A percentile compares a stretch with the other conserved stretches of the same genome.
Conservation (phyloP, 2,797 vertebrate species). For the Typhlichthys subterraneus region DNA sequence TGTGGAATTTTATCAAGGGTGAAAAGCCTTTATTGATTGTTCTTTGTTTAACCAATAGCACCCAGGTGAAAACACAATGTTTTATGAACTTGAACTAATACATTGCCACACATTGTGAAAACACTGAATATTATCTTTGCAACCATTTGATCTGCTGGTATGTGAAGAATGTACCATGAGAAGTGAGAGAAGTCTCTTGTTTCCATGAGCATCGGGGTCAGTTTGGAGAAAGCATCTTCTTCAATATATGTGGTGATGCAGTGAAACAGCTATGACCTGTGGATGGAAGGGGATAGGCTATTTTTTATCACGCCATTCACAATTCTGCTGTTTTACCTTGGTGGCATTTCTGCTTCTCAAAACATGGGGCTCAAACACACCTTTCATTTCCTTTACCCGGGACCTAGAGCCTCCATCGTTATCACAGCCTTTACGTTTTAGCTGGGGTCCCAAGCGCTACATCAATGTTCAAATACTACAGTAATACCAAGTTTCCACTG, state of each 20-base stretch:
- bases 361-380: constrained; percentile 40
- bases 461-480: constrained; percentile 43
- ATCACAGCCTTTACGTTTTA: constrained; percentile 57
- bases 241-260: constrained; percentile 41
- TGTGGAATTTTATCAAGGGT: constrained; percentile 54
- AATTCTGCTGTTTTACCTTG: constrained; percentile 49
- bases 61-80: constrained; percentile 4
- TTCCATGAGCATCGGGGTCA: constrained; percentile 65
- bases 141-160: constrained; percentile 42
- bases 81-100: constrained; percentile 3
- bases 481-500: constrained; percentile 52
- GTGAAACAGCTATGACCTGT: constrained; percentile 39
- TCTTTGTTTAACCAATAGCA: constrained; percentile 15
- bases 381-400: constrained; percentile 20
- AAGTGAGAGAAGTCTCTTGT: constrained; percentile 49
- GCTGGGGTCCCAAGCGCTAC: constrained; percentile 33
- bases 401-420: constrained; percentile 45
- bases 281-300: constrained; percentile 33
- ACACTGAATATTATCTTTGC: constrained; percentile 19
- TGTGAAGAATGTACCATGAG: constrained; percentile 59
- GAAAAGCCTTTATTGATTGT: constrained; percentile 22
- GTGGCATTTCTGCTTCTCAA: constrained; percentile 47
- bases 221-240: constrained; percentile 55
- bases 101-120: constrained; percentile 24
- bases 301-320: constrained; percentile 51